phyloP scores from a whole-genome alignment of 2,113 vertebrate genomes.

The Nothoprocta pentlandii region DNA sequence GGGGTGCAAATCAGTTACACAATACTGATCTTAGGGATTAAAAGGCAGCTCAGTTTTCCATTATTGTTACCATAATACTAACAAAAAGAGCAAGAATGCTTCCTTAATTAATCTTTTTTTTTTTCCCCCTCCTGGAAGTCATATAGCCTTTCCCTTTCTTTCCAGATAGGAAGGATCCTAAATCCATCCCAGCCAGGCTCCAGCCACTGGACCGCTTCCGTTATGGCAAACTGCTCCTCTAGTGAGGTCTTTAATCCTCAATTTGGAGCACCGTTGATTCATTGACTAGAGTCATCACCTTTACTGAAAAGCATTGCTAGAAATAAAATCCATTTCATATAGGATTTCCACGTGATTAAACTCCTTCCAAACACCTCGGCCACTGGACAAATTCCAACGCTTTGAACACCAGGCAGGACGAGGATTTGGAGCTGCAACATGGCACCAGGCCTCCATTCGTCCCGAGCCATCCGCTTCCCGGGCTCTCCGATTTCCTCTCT shows the following conservation, averaged over 20 bases:
- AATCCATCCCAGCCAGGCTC: background rate
- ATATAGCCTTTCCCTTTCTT: too few relatives aligned
- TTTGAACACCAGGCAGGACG: accelerated
- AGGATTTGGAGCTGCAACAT: background rate
- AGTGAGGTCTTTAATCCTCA: background rate
- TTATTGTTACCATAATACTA: too few relatives aligned
- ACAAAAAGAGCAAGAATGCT: background rate
- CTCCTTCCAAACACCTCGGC: background rate
- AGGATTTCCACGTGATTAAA: background rate
- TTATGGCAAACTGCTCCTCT: background rate
- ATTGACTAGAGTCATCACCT: background rate
- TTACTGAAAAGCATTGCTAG: background rate
- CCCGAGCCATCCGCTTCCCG: background rate
- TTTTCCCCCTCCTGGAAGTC: too few relatives aligned
- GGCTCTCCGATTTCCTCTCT: background rate
- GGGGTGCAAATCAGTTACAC: background rate
- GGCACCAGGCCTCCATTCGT: background rate
- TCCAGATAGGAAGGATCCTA: background rate
- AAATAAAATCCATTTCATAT: background rate
- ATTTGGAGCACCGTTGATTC: background rate
- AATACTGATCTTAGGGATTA: background rate
- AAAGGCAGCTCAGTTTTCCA: background rate
- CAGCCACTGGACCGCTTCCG: too few relatives aligned
- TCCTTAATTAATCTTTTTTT: too few relatives aligned
- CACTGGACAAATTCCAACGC: background rate